Evolutionary conservation across 2,888 invertebrate species (phyloP), one percentile per base, ranked within the genome.

Genomic region (Papilio protenor): DNA sequence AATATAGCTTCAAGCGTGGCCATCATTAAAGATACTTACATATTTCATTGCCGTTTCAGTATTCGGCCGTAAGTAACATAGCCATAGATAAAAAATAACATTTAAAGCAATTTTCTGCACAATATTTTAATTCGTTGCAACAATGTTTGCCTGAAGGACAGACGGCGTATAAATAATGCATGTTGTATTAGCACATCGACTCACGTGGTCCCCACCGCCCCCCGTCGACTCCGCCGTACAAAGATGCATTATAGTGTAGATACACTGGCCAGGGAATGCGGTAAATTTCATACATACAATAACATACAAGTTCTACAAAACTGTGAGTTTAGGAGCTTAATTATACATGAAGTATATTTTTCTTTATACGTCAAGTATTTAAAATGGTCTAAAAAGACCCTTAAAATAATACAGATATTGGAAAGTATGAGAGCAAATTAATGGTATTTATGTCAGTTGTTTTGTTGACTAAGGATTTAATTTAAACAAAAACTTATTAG

Each of bases 171-270:
- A 83, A 82, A 78, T 55, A 52, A 33, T 77, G 74, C 79, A 77
- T 77, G 80, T 79, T 74, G 75, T 73, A 82, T 82, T 40, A 85
- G 83, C 85, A 78, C 85, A 84, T 80, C n/a, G 52, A 18, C 5
- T 55, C 55, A 18, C 52, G 52, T 40, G 40, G 40, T 40, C 40
- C 59, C 23, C 59, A 11, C 23, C 23, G 23, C 59, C 14, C 59
- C 59, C 59, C 59, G 23, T n/a, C 23, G 27, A 3, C 23, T 27
- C 14, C 59, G 81, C 45, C 76, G 75, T 59, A 27, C 88, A 88
- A 86, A 88, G 89, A 90, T 90, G 88, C 88, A 89, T 91, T 90
- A 87, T 86, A 81, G 82, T 79, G 77, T 69, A 80, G 85, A 90
- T 90, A 88, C 86, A 91, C 88, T 87, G 86, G 83, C 88, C 87